Percentiles rank a stretch among this genome's conserved stretches.
Evolutionary conservation across 2,113 vertebrate genomes (phyloP).

Genomic region (Grammomys dolichurus): DNA sequence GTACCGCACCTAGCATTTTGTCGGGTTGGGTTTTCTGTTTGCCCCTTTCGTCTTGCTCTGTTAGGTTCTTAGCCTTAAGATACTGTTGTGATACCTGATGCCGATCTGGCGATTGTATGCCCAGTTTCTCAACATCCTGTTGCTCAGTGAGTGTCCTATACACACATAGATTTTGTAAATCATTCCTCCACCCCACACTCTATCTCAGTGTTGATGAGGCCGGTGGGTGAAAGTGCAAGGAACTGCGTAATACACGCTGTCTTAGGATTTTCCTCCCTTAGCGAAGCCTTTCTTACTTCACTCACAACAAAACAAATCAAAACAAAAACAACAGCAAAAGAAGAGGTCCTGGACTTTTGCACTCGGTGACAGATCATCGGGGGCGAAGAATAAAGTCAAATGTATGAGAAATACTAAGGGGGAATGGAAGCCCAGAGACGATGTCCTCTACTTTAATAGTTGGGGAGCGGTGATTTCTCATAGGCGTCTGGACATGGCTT

Average conservation of each 20-base stretch:
- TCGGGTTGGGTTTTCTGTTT: background rate
- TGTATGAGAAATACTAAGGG: background rate
- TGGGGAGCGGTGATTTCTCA: accelerated
- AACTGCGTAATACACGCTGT: accelerated
- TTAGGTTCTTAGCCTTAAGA: background rate
- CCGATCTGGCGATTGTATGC: background rate
- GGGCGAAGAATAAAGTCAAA: background rate
- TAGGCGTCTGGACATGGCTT: background rate
- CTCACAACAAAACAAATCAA: background rate
- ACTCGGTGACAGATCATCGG: background rate
- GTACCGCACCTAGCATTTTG: background rate
- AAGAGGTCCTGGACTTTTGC: background rate
- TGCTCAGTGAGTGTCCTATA: background rate
- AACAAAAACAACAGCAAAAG: background rate
- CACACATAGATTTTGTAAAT: background rate
- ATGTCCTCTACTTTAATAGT: too few relatives aligned
- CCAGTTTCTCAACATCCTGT: background rate
- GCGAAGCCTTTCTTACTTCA: background rate
- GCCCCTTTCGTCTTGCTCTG: background rate
- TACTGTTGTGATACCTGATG: background rate
- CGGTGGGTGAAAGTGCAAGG: background rate
- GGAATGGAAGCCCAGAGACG: background rate
- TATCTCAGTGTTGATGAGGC: background rate
- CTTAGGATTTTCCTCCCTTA: background rate
- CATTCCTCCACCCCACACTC: background rate